Evolutionary conservation across 2,113 vertebrate species (phyloP).

Genomic region (Murina feae): DNA sequence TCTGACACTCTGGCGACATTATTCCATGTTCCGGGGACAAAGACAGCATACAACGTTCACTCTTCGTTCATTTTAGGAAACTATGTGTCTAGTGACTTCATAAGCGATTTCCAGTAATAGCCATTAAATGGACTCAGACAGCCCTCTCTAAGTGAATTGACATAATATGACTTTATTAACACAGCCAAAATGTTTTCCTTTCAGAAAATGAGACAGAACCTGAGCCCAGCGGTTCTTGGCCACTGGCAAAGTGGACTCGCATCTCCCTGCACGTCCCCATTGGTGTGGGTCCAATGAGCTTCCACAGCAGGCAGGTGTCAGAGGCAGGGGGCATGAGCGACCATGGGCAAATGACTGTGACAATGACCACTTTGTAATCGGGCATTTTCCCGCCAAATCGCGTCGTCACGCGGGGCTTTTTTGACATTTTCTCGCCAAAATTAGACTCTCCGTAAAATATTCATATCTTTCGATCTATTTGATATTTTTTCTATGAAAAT

Average conservation of each 20-base stretch:
- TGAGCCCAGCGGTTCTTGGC: background rate
- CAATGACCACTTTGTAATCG: too few species aligned
- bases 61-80: slow-evolving; percentile 36
- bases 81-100: slow-evolving; percentile 35
- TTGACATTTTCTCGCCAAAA: too few species aligned
- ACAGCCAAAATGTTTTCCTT: slow-evolving; percentile 52
- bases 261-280: accelerated
- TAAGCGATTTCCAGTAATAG: slow-evolving; percentile 45
- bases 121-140: slow-evolving; percentile 57
- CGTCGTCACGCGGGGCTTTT: too few species aligned
- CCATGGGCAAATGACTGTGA: background rate
- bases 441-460: too few species aligned
- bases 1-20: background rate
- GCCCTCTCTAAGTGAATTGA: slow-evolving; percentile 45
- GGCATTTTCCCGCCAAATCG: too few species aligned
- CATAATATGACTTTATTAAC: slow-evolving; percentile 64
- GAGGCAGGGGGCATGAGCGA: background rate
- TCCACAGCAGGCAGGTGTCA: slow-evolving; percentile 20
- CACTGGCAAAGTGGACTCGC: background rate
- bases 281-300: background rate
- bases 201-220: slow-evolving; percentile 26
- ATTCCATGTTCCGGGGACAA: background rate
- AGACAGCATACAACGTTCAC: slow-evolving; percentile 31
- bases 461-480: too few species aligned
- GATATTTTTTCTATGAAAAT: too few species aligned